These are phyloP conservation scores for Dendropsophus ebraccatus DNA, from an alignment of 2,113 vertebrate species.

Conservation along the genomic window DNA sequence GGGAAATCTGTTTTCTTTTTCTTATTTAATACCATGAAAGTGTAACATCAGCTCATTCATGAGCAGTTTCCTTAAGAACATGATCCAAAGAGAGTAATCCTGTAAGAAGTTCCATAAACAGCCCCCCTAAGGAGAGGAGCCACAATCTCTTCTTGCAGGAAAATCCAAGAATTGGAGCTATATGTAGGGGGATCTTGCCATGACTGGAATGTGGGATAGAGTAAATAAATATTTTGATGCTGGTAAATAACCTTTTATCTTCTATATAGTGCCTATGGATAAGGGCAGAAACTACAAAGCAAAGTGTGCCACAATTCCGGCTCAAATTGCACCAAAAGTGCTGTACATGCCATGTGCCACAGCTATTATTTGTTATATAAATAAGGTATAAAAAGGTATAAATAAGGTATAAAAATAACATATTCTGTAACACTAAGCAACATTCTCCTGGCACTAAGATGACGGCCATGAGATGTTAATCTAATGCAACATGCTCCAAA, in stretches of 20 bases:
- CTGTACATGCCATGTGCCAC: too few relatives aligned
- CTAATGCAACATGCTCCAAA: neutral
- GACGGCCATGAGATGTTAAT: too few relatives aligned
- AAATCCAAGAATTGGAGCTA: too few relatives aligned
- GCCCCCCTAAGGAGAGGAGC: slow-evolving; percentile 24
- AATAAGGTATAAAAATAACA: too few relatives aligned
- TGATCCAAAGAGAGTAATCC: slow-evolving; percentile 49
- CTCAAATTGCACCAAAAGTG: too few relatives aligned
- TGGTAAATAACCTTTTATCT: neutral
- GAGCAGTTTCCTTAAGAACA: slow-evolving; percentile 6
- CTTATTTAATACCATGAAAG: slow-evolving; percentile 4
- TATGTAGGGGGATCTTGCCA: neutral
- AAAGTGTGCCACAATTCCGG: neutral
- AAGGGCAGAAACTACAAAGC: neutral
- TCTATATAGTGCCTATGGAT: neutral
- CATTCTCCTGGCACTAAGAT: too few relatives aligned
- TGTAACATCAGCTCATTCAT: neutral
- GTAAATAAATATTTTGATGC: neutral
- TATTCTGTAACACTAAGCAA: too few relatives aligned
- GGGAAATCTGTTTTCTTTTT: neutral
- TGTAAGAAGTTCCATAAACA: slow-evolving; percentile 46
- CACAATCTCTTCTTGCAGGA: slow-evolving; percentile 11
- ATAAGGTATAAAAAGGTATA: too few relatives aligned
- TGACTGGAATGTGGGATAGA: neutral
- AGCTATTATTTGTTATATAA: too few relatives aligned